A percentile compares a stretch with the other conserved stretches of the same genome.
These are phyloP conservation scores for Plagodis pulveraria DNA, from an alignment of 2,888 invertebrate genomes.

Conservation along the genomic window DNA sequence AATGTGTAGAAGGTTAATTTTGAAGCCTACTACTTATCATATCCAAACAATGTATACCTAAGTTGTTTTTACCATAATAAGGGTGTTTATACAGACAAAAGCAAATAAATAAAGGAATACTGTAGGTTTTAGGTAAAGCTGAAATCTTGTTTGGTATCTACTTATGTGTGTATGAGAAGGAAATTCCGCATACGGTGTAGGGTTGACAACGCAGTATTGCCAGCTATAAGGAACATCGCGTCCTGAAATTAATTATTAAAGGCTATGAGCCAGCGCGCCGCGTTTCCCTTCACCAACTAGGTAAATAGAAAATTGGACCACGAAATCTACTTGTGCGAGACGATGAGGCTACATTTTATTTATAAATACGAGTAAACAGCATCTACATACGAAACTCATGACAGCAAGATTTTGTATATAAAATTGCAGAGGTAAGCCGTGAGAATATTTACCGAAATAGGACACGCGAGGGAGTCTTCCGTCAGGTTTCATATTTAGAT, in stretches of 20 bases:
- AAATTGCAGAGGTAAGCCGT: not conserved
- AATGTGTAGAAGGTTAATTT: no score
- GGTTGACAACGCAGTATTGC: constrained; percentile 25
- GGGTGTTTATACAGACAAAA: constrained; percentile 1
- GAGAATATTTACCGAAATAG: constrained; percentile 13
- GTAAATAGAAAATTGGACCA: constrained; percentile 28
- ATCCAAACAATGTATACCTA: no score
- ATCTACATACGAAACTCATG: no score
- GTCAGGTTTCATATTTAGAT: not conserved
- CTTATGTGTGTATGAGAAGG: constrained; percentile 18
- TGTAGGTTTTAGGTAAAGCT: constrained; percentile 3
- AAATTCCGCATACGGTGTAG: constrained; percentile 18
- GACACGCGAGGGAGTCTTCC: not conserved
- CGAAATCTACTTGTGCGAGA: constrained; percentile 20
- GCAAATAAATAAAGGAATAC: constrained; percentile 3
- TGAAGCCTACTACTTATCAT: no score
- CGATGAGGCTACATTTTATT: constrained; percentile 8
- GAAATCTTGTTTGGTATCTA: constrained; percentile 20
- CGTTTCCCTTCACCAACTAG: constrained; percentile 30
- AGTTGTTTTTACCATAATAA: no score
- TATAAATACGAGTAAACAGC: not conserved
- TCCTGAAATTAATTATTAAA: constrained; percentile 39
- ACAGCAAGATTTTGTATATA: not conserved
- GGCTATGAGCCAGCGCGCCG: constrained; percentile 28
- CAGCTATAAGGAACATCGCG: constrained; percentile 33